Percentiles rank a stretch among this genome's conserved stretches.
Evolutionary conservation across 2,888 invertebrate genomes (phyloP).

Genomic region (Sphaerophoria rueppellii): DNA sequence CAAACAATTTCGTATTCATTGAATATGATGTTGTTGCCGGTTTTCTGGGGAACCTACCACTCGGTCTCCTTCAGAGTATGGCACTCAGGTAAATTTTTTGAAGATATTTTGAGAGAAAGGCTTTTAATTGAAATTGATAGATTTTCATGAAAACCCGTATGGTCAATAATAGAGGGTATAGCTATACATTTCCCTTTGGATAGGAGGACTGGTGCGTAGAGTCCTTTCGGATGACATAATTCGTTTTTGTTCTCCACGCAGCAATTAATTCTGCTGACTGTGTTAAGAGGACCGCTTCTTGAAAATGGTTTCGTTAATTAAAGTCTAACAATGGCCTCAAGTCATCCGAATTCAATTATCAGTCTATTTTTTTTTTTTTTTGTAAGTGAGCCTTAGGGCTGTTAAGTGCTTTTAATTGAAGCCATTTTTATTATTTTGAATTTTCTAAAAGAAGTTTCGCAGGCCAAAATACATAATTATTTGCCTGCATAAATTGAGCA

Average conservation of each 20-base stretch:
- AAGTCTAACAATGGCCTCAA: constrained; percentile 7
- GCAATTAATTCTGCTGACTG: constrained; percentile 17
- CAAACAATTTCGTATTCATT: constrained; percentile 28
- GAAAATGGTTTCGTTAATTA: constrained; percentile 19
- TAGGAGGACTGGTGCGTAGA: not conserved
- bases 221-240: not conserved
- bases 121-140: constrained; percentile 13
- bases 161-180: not conserved
- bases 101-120: not conserved
- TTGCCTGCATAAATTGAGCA: no score
- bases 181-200: not conserved
- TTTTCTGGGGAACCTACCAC: no score
- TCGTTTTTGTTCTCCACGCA: not conserved
- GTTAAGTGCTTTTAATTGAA: no score
- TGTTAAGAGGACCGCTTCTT: not conserved
- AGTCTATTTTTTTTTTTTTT: not conserved
- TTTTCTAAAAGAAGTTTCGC: no score
- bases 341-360: constrained; percentile 25
- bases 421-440: no score
- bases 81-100: no score
- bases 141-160: constrained; percentile 1
- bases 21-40: constrained; percentile 4
- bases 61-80: no score
- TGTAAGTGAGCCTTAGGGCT: no score
- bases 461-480: no score